Percentiles rank a stretch among this genome's conserved stretches.
These are phyloP conservation scores for Lathamus discolor DNA, from an alignment of 2,113 vertebrate species.

Conservation along the genomic window DNA sequence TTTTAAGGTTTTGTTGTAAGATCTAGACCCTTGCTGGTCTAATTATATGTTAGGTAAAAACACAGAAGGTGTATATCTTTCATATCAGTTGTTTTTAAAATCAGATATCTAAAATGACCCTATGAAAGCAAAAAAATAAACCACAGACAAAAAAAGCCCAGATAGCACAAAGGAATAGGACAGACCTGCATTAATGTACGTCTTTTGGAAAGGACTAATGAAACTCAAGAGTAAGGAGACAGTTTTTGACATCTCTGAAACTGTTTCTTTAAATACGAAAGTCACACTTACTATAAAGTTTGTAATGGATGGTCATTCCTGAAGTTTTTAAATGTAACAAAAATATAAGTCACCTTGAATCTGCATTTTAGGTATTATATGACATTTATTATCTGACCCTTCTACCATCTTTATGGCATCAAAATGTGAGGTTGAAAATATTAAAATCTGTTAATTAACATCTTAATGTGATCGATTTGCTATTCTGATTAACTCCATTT, in stretches of 20 bases:
- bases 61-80: not conserved
- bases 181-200: not conserved
- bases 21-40: conserved; percentile 26
- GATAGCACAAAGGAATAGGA: not conserved
- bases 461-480: not conserved
- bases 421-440: not conserved
- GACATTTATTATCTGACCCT: not conserved
- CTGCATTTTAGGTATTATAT: not conserved
- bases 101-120: not conserved
- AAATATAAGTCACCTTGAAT: not conserved
- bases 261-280: not conserved
- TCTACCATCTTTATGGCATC: not conserved
- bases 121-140: not conserved
- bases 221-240: not conserved
- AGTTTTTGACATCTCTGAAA: not conserved
- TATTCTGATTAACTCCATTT: not conserved
- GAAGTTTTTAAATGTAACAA: not conserved
- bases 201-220: not conserved
- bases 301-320: not conserved
- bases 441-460: not conserved
- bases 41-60: not conserved
- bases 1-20: conserved; percentile 34
- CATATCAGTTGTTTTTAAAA: not conserved
- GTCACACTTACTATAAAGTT: not conserved
- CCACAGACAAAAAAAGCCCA: not conserved